These are phyloP conservation scores for Eugnorisma glareosa DNA, from an alignment of 2,888 invertebrate genomes.

Conservation along the genomic window DNA sequence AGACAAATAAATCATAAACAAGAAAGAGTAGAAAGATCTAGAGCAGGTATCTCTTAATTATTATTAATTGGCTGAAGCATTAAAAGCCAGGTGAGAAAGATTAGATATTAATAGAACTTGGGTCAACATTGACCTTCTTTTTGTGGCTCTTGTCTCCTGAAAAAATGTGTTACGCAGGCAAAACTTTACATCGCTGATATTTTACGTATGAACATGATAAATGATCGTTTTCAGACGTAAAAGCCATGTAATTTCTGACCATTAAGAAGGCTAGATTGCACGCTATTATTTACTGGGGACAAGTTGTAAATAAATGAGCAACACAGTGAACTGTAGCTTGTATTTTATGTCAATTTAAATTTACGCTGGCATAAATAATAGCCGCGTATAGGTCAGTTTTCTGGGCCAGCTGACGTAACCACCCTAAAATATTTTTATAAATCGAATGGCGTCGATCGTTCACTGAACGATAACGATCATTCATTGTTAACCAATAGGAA, in stretches of 20 bases:
- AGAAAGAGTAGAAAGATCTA: conserved; percentile 3
- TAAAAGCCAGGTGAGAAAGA: conserved; percentile 19
- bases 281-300: conserved; percentile 27
- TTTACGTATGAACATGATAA: conserved; percentile 5
- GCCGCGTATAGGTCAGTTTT: conserved; percentile 69
- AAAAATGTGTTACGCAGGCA: conserved; percentile 2
- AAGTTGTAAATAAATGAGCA: conserved; percentile 50
- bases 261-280: conserved; percentile 40
- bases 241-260: conserved; percentile 35
- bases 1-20: neutral
- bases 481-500: conserved; percentile 62
- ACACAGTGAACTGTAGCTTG: conserved; percentile 25
- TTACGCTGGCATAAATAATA: conserved; percentile 71
- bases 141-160: neutral
- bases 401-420: conserved; percentile 76
- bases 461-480: conserved; percentile 56
- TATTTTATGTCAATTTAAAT: conserved; percentile 70
- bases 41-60: neutral
- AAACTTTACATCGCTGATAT: neutral
- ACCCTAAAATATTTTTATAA: conserved; percentile 58
- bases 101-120: neutral
- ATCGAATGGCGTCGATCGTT: conserved; percentile 56
- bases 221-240: conserved; percentile 3
- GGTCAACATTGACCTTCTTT: conserved; percentile 15
- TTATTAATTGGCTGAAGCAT: conserved; percentile 20